A percentile compares a stretch with the other conserved stretches of the same genome.
Conservation (phyloP, 2,888 invertebrate species). For the Archips xylosteana region DNA sequence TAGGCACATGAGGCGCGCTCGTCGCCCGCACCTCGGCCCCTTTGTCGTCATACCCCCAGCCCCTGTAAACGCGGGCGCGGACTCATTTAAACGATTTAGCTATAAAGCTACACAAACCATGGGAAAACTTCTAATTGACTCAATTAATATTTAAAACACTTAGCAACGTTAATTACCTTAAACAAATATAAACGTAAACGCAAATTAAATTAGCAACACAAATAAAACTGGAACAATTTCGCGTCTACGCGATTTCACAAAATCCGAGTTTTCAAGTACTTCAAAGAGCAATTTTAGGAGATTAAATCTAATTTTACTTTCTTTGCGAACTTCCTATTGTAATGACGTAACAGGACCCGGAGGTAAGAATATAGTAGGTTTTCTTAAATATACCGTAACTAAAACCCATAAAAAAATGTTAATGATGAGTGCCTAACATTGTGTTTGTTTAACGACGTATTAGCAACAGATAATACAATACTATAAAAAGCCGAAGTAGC, state of each 20-base stretch:
- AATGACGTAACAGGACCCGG: slow-evolving; percentile 13
- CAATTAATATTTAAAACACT: slow-evolving; percentile 19
- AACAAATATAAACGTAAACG: slow-evolving; percentile 25
- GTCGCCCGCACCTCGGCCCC: too few species aligned
- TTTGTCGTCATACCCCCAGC: too few species aligned
- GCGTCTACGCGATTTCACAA: slow-evolving; percentile 18
- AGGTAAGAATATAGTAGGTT: background rate
- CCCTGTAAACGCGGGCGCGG: too few species aligned
- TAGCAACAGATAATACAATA: too few species aligned
- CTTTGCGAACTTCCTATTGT: slow-evolving; percentile 31
- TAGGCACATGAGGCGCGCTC: too few species aligned
- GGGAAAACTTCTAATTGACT: background rate
- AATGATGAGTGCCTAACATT: too few species aligned
- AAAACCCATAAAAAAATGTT: too few species aligned
- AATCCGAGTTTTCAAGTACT: slow-evolving; percentile 20
- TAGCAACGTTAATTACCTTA: slow-evolving; percentile 28
- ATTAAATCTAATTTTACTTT: slow-evolving; percentile 33
- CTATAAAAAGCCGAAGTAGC: too few species aligned
- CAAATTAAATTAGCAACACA: slow-evolving; percentile 33
- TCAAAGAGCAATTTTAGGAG: slow-evolving; percentile 25
- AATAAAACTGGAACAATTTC: slow-evolving; percentile 33
- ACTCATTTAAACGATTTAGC: too few species aligned
- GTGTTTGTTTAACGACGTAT: too few species aligned
- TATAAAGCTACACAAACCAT: background rate
- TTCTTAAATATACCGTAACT: too few species aligned